Evolutionary conservation across 2,113 vertebrate genomes (phyloP), one percentile per base, ranked within the genome.

Genomic region (Nycticryphes semicollaris): DNA sequence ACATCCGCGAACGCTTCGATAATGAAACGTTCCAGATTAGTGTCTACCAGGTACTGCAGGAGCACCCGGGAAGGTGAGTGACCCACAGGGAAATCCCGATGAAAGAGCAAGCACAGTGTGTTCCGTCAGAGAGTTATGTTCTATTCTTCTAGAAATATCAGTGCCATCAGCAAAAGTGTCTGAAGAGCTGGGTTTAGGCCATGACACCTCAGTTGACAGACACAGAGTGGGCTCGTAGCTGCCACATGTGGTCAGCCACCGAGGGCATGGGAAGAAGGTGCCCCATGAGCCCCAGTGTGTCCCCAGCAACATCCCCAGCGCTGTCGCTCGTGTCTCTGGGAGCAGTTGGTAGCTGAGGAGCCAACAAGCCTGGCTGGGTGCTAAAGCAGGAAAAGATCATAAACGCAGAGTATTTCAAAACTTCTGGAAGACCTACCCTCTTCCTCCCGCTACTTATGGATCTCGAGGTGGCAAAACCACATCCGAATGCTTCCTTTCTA

Each of bases 11-110:
- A 31, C 98, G 98, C 74, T 96, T 97, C 4, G 98, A 99, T 93
- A 99, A 99, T 1, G 98, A 99, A 87, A 99, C 99, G 0, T 99
- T 99, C 97, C 98, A 97, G 87, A 98, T 99, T 94, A 98, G 98
- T 9, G 95, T 99, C 81, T 99, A 98, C 98, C 99, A 99, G 97
- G 99, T 99, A 89, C 98, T 99, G 63, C 98, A 98, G 96, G 98
- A 99, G 89, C 97, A 98, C 90, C 75, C 97, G 3, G 97, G 98
- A 95, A 99, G 99, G 99, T 99, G 97, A 96, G 97, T 95, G 89
- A 66, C 76, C 35, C 30, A 1, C 22, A 5, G 12, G 41, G 30
- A 84, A 11, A 28, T 7, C 45, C 45, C 0, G 1, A 11, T 2
- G 20, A 18, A 50, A 53, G 30, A 19, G 3, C 48, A 23, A 12